Evolutionary conservation across 92 coral and sea anemone species (phyloP), one percentile per base, ranked within the genome.

Genomic region (Epizoanthus ramosus): DNA sequence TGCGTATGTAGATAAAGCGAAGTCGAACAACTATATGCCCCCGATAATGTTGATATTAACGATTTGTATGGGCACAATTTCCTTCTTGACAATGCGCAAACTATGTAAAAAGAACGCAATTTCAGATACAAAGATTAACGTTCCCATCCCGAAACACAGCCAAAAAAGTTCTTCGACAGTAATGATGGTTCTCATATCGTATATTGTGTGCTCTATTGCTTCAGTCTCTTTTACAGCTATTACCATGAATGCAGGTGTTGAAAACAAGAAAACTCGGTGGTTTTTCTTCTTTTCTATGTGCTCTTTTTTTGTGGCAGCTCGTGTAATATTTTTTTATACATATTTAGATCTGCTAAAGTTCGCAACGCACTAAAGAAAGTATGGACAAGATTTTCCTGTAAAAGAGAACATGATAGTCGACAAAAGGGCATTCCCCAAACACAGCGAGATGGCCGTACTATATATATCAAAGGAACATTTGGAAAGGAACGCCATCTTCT

Each of bases 391-490:
- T 64, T 25, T 64, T 4, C 1, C 22, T 10, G 69, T 16, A 33
- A 37, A 7, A 64, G 6, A 64, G 24, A 73, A 53, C 43, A 22
- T 5, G n/a, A 16, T 28, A 23, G 28, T 3, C 15, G 77, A 25
- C 24, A 21, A 2, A 10, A 22, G 63, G 53, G 22, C 59, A 4
- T 50, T 52, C 37, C 3, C 61, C 33, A 4, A 9, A 41, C 7
- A 53, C 22, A 23, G 59, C 8, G 33, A 25, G 13, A 23, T 4
- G 63, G 18, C 21, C 0, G 35, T 0, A 23, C 14, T 8, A 13
- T 28, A 52, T 73, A 53, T 50, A 73, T 73, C 35, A 73, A 73
- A 13, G 79, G 79, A 17, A 14, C 61, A 12, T 73, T 73, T 21
- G 79, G 79, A 13, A 73, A 73, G 53, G 22, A 73, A 53, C 43